phyloP scores from a whole-genome alignment of 2,888 invertebrate species.

The Callosobruchus maculatus region DNA sequence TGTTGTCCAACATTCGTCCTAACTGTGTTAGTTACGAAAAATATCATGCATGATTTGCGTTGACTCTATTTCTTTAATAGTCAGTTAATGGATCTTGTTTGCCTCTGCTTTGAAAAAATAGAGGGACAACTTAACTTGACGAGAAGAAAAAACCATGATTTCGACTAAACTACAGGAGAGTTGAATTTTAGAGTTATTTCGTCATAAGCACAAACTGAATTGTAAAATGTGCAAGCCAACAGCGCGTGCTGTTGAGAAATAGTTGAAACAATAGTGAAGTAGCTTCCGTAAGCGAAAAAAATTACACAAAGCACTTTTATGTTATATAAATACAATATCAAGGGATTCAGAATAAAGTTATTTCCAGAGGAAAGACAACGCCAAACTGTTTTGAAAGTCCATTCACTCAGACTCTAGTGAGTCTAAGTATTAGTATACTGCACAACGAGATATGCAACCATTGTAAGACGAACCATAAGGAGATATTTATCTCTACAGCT shows the following conservation, averaged over 20 bases:
- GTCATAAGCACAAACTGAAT: neutral
- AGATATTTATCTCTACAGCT: too few relatives aligned
- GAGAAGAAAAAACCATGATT: too few relatives aligned
- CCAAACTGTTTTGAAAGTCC: conserved; percentile 1
- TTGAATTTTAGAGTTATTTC: neutral
- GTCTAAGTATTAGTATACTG: too few relatives aligned
- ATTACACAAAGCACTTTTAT: conserved; percentile 12
- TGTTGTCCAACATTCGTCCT: too few relatives aligned
- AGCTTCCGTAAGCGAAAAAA: conserved; percentile 37
- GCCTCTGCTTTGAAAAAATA: too few relatives aligned
- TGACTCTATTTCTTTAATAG: too few relatives aligned
- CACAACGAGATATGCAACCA: too few relatives aligned
- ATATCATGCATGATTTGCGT: too few relatives aligned
- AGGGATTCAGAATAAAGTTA: neutral
- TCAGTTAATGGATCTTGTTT: too few relatives aligned
- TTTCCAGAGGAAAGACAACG: conserved; percentile 29
- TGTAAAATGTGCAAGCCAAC: neutral
- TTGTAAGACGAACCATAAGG: too few relatives aligned
- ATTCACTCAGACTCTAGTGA: too few relatives aligned
- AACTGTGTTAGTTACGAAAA: too few relatives aligned
- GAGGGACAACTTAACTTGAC: neutral
- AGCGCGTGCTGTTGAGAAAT: conserved; percentile 1
- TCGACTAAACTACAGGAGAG: neutral
- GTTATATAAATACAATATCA: neutral
- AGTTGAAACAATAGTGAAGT: conserved; percentile 26